These are phyloP conservation scores for Troides helena DNA, from an alignment of 2,888 invertebrate genomes.

Conservation along the genomic window DNA sequence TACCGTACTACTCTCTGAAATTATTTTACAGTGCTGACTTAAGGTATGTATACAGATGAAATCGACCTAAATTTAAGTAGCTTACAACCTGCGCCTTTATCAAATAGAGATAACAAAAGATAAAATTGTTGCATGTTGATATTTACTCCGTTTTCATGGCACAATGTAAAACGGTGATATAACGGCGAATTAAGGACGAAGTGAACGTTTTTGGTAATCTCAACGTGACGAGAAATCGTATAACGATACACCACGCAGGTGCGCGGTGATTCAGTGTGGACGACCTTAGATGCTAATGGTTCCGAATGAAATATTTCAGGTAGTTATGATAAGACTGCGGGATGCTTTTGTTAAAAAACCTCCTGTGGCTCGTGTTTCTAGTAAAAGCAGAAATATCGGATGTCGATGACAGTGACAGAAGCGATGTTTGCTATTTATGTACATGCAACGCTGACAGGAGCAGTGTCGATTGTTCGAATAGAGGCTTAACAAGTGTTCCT, in stretches of 20 bases:
- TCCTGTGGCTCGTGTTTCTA: constrained; percentile 46
- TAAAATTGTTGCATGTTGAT: constrained; percentile 64
- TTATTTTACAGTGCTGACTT: constrained; percentile 33
- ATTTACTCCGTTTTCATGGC: constrained; percentile 37
- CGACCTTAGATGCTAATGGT: constrained; percentile 1
- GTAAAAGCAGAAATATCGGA: constrained; percentile 48
- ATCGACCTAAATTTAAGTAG: constrained; percentile 70
- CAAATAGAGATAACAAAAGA: constrained; percentile 70
- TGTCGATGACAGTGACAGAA: constrained; percentile 51
- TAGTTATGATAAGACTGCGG: constrained; percentile 65
- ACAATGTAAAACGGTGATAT: constrained; percentile 20
- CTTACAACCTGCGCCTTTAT: constrained; percentile 62
- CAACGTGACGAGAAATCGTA: constrained; percentile 50
- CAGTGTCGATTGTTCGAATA: constrained; percentile 63
- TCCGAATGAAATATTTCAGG: constrained; percentile 48
- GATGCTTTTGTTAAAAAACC: constrained; percentile 52
- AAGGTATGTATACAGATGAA: constrained; percentile 44
- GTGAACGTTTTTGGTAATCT: constrained; percentile 28
- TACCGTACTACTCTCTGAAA: not conserved
- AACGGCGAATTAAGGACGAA: constrained; percentile 23
- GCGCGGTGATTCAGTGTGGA: constrained; percentile 34
- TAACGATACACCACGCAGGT: constrained; percentile 44
- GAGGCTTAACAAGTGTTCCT: constrained; percentile 69
- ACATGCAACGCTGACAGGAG: constrained; percentile 56
- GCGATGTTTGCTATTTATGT: constrained; percentile 61